Percentiles rank a stretch among this genome's conserved stretches.
phyloP scores from a whole-genome alignment of 1,140 invertebrate genomes.

The Trichonephila clavata region DNA sequence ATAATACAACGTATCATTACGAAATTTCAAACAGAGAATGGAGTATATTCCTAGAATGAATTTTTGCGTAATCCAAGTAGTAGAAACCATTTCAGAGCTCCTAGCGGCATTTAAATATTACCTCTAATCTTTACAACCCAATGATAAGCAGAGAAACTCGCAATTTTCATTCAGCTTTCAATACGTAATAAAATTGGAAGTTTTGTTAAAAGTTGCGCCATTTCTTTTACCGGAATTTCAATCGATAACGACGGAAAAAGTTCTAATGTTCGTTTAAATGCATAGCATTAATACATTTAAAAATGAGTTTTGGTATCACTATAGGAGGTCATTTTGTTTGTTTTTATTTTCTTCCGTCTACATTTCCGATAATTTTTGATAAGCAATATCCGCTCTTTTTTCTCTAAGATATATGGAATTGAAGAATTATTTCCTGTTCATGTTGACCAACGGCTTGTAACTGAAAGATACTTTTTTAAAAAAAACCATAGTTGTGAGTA shows the following conservation, averaged over 20 bases:
- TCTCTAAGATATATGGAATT: too few species aligned
- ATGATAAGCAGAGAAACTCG: neutral
- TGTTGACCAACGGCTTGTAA: too few species aligned
- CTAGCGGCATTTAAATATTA: neutral
- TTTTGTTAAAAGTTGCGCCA: too few species aligned
- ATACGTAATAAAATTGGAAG: too few species aligned
- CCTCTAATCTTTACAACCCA: neutral
- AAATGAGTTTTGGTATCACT: neutral
- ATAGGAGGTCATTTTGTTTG: neutral
- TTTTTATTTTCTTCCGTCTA: neutral
- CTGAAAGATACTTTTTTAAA: too few species aligned
- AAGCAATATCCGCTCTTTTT: neutral
- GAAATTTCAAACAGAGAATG: neutral
- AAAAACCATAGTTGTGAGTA: too few species aligned
- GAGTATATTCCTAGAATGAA: neutral
- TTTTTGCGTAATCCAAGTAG: neutral
- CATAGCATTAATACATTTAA: neutral
- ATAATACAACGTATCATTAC: neutral
- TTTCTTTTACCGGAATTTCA: too few species aligned
- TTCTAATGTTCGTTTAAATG: too few species aligned
- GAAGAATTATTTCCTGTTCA: too few species aligned
- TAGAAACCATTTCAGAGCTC: neutral
- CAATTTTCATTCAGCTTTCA: neutral
- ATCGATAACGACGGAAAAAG: too few species aligned
- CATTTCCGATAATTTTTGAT: neutral